These are phyloP conservation scores for human (Homo sapiens) DNA, from an alignment of 2,113 vertebrate genomes.

Conservation along the genomic window GRCh38 chr2:157216001-157216500, in stretches of 20 bases:
- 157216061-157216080: not conserved
- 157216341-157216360: slow-evolving; percentile 23
- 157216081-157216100: not conserved
- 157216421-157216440: slow-evolving; percentile 23
- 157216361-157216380: not conserved
- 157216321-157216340: not conserved
- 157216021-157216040: not conserved
- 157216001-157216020: not conserved
- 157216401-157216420: slow-evolving; percentile 31
- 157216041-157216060: not conserved
- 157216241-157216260: not conserved
- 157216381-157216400: slow-evolving; percentile 49
- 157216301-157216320: not conserved
- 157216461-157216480: not conserved
- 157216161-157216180: not conserved
- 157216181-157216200: not conserved
- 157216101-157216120: not conserved
- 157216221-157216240: not conserved
- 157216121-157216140: not conserved
- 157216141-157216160: not conserved
- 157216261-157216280: not conserved
- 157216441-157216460: slow-evolving; percentile 14
- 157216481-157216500: slow-evolving; percentile 18
- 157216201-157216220: not conserved
- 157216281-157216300: not conserved